Evolutionary conservation across 2,797 vertebrate genomes (phyloP).

Genomic region (Gambusia yucatana): DNA sequence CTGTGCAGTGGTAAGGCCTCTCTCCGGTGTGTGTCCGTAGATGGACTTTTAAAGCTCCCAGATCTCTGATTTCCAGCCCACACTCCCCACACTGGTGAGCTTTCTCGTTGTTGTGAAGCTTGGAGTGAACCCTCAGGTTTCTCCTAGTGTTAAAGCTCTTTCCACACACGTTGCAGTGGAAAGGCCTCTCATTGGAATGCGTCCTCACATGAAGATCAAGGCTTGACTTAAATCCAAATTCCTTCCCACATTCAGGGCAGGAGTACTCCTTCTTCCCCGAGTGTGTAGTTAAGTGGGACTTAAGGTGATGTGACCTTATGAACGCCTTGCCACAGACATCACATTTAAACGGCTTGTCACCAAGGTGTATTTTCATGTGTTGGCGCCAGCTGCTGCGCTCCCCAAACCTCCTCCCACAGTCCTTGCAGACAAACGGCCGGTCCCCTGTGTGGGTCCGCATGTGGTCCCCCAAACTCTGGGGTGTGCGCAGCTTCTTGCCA

Average conservation of each 20-base stretch:
- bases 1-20: conserved; percentile 81
- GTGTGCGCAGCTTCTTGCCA: conserved; percentile 76
- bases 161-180: conserved; percentile 74
- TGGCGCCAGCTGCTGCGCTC: conserved; percentile 76
- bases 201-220: conserved; percentile 77
- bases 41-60: conserved; percentile 81
- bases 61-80: conserved; percentile 76
- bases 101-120: conserved; percentile 77
- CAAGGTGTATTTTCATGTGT: conserved; percentile 81
- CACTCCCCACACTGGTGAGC: conserved; percentile 82
- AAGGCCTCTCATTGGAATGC: conserved; percentile 80
- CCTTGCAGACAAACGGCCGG: conserved; percentile 76
- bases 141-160: conserved; percentile 77
- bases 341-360: conserved; percentile 79
- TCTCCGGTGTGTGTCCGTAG: conserved; percentile 80
- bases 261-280: conserved; percentile 79
- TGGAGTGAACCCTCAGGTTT: conserved; percentile 78
- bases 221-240: conserved; percentile 81
- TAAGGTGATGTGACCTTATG: conserved; percentile 77
- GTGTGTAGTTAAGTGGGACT: conserved; percentile 80
- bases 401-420: conserved; percentile 79
- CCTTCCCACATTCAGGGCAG: conserved; percentile 77
- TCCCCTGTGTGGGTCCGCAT: conserved; percentile 83
- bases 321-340: conserved; percentile 81
- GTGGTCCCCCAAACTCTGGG: conserved; percentile 80